Evolutionary conservation across 92 coral and sea anemone species (phyloP).

Genomic region (Epizoanthus ramosus): DNA sequence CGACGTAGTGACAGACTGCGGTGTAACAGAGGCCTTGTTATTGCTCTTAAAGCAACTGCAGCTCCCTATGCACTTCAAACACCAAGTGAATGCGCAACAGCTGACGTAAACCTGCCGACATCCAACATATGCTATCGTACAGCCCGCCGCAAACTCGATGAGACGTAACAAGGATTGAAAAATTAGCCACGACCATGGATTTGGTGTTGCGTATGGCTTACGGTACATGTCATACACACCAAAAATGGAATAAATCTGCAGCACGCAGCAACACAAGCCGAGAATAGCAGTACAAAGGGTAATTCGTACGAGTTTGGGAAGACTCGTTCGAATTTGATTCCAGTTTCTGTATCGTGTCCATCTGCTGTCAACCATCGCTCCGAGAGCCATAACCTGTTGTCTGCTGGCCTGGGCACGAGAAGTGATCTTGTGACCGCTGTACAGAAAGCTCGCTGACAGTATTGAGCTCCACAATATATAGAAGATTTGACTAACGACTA

Average conservation of each 20-base stretch:
- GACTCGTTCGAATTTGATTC: background rate
- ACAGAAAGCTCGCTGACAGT: conserved; percentile 44
- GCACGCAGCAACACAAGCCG: conserved; percentile 37
- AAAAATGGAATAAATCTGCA: conserved; percentile 49
- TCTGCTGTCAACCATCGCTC: background rate
- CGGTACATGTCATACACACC: conserved; percentile 29
- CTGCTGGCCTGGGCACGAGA: background rate
- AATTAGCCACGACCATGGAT: conserved; percentile 50
- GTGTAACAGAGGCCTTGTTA: background rate
- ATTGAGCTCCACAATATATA: conserved; percentile 31
- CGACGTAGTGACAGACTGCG: background rate
- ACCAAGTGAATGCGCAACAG: background rate
- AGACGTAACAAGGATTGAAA: conserved; percentile 30
- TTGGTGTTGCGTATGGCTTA: background rate
- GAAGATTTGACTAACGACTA: conserved; percentile 37
- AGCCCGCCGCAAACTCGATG: conserved; percentile 39
- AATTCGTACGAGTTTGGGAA: conserved; percentile 34
- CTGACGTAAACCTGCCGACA: background rate
- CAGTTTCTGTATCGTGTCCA: background rate
- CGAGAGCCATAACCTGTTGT: background rate
- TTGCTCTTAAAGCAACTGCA: too few relatives aligned
- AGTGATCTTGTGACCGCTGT: conserved; percentile 48
- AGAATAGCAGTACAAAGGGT: conserved; percentile 45
- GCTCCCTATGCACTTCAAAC: background rate
- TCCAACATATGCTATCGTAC: conserved; percentile 43